Conservation (phyloP, 2,888 invertebrate genomes). For the Neelides folsomi region DNA sequence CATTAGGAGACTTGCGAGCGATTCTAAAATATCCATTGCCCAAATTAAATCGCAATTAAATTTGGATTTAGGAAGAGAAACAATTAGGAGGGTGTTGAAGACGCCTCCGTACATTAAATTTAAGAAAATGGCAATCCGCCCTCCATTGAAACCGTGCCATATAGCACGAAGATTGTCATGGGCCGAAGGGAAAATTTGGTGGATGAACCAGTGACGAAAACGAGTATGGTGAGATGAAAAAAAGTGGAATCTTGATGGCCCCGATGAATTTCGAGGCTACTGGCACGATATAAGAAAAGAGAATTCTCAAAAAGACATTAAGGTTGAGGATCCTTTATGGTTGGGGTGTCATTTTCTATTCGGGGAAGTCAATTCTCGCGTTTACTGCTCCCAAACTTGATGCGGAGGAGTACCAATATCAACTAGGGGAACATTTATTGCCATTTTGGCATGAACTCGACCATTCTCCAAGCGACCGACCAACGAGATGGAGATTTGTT, state of each 20-base stretch:
- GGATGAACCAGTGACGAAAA: not conserved
- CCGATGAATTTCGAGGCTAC: not conserved
- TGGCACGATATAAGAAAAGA: slow-evolving; percentile 4
- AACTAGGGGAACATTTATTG: not conserved
- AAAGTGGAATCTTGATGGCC: slow-evolving; percentile 4
- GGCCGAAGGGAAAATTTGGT: too few relatives aligned
- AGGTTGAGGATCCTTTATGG: slow-evolving; percentile 1
- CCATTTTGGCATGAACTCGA: not conserved
- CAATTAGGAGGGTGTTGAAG: too few relatives aligned
- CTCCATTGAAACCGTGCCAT: too few relatives aligned
- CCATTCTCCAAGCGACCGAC: not conserved
- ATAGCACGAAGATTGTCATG: too few relatives aligned
- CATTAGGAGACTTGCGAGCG: too few relatives aligned
- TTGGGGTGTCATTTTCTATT: not conserved
- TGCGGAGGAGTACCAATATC: not conserved
- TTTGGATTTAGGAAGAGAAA: too few relatives aligned
- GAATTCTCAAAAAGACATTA: not conserved
- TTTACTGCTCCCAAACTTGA: not conserved
- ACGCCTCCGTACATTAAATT: too few relatives aligned
- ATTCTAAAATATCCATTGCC: too few relatives aligned
- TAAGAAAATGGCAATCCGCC: too few relatives aligned
- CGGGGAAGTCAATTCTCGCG: not conserved
- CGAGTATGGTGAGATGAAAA: not conserved
- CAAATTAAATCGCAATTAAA: too few relatives aligned
- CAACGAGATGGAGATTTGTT: too few relatives aligned